Base-by-base conservation (phyloP, 2,113 vertebrate genomes). In the Aythya baeri region DNA sequence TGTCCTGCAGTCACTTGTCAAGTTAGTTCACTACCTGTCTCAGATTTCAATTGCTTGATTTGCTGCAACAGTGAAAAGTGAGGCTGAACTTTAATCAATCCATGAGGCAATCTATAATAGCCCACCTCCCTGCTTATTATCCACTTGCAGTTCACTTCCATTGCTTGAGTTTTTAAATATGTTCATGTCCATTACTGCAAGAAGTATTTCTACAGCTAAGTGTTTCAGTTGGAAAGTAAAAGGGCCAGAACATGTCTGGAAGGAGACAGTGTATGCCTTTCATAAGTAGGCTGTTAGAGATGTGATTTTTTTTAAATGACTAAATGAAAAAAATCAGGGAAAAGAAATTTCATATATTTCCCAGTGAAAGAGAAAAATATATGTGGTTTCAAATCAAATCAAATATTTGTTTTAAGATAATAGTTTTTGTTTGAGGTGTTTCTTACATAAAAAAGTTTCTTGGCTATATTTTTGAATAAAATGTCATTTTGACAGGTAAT, bases 1-100 rank as follows among this genome's bases (percentile, higher is more conserved):
- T 70, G 26, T 89, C 18, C 52, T 95, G 31, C 31, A 77, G 55
- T 62, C 50, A 95, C 71, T 32, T 88, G 71, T 88, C 44, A 87
- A 73, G 66, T 70, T 61, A 79, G 6, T 41, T 86, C 78, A 58
- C 52, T 71, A 11, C 38, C 55, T 11, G 8, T 54, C 57, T 20
- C 20, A 20, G 31, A 62, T 52, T 84, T 89, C 38, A 23, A 4
- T 61, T 70, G 27, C 54, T 68, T 18, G 26, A 65, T 92, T 49
- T 65, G 52, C 63, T 88, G 66, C 23, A 52, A 6, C 4, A 54
- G 34, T 67, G 50, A 55, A 73, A 95, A 86, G 43, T 57, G 34
- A 62, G 27, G 17, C 41, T 68, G 31, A 13, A 5, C 57, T 78
- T 86, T 3, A 31, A 1, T 12, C 41, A 23, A 26, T 67, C 11